phyloP scores from a whole-genome alignment of 2,888 invertebrate species.

The Napeogenes sylphis region DNA sequence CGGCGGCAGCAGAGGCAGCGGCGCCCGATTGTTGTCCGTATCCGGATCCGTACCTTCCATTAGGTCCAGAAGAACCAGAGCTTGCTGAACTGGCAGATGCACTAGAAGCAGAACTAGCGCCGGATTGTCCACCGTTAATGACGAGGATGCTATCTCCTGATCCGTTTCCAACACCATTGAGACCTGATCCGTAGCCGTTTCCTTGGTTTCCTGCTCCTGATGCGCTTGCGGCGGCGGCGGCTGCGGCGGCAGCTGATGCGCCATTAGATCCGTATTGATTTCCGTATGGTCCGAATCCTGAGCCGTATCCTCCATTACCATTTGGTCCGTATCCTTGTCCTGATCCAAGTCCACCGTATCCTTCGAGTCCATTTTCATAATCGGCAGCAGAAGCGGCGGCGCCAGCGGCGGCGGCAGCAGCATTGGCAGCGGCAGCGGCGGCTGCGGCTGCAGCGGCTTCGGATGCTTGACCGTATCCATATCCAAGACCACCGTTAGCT shows the following conservation, averaged over 20 bases:
- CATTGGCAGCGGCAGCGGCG: slow-evolving; percentile 6
- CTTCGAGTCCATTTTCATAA: background rate
- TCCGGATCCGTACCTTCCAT: background rate
- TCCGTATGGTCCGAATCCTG: slow-evolving; percentile 12
- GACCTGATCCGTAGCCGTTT: background rate
- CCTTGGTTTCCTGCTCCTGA: slow-evolving; percentile 3
- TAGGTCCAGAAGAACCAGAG: background rate
- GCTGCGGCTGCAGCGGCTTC: background rate
- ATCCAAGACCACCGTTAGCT: background rate
- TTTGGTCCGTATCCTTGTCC: slow-evolving; percentile 1
- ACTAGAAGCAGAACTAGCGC: background rate
- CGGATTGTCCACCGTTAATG: slow-evolving; percentile 1
- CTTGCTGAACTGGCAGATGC: slow-evolving; percentile 5
- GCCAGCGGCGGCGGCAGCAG: slow-evolving; percentile 3
- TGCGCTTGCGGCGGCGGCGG: background rate
- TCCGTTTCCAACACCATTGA: slow-evolving; percentile 4
- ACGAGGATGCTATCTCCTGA: slow-evolving; percentile 21
- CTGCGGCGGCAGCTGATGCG: slow-evolving; percentile 9
- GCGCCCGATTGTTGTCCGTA: slow-evolving; percentile 4
- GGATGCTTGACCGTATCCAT: background rate
- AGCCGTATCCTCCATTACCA: slow-evolving; percentile 10
- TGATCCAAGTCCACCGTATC: background rate
- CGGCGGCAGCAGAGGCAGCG: background rate
- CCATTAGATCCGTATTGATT: slow-evolving; percentile 10
- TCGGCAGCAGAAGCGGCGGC: slow-evolving; percentile 15